Conservation (phyloP, 2,113 vertebrate species). For the Xerus inauris region DNA sequence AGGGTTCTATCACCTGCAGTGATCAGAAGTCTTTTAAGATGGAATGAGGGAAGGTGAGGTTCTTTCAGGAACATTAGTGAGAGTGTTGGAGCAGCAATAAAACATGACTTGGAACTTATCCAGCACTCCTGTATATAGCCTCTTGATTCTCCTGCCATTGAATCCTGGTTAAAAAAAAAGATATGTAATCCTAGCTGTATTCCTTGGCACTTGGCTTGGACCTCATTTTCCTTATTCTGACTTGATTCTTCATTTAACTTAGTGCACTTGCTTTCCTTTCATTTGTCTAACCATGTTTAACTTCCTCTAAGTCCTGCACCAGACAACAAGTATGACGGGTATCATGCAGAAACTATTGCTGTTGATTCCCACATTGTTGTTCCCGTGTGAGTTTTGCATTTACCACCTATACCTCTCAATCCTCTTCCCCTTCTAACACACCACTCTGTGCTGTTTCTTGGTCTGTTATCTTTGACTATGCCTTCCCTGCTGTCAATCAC, state of each 20-base stretch:
- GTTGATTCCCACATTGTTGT: no score
- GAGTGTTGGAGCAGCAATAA: not conserved
- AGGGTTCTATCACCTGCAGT: not conserved
- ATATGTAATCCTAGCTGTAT: not conserved
- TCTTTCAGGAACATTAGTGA: not conserved
- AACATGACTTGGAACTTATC: not conserved
- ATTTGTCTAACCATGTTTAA: not conserved
- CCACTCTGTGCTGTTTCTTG: not conserved
- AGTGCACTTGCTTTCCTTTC: not conserved
- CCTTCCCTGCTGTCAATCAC: not conserved
- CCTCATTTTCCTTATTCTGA: not conserved
- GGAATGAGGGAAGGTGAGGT: not conserved
- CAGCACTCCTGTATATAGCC: no score
- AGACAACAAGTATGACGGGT: not conserved
- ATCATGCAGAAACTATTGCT: not conserved
- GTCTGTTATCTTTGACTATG: not conserved
- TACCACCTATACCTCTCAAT: accelerated
- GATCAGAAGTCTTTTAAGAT: not conserved
- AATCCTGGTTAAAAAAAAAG: not conserved
- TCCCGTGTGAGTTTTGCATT: not conserved
- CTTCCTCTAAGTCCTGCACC: not conserved
- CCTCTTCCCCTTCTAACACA: no score
- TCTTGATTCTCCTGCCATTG: not conserved
- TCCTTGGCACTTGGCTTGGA: not conserved
- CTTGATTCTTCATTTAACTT: not conserved